These are phyloP conservation scores for Siniperca scherzeri DNA, from an alignment of 2,797 vertebrate species.

Conservation along the genomic window DNA sequence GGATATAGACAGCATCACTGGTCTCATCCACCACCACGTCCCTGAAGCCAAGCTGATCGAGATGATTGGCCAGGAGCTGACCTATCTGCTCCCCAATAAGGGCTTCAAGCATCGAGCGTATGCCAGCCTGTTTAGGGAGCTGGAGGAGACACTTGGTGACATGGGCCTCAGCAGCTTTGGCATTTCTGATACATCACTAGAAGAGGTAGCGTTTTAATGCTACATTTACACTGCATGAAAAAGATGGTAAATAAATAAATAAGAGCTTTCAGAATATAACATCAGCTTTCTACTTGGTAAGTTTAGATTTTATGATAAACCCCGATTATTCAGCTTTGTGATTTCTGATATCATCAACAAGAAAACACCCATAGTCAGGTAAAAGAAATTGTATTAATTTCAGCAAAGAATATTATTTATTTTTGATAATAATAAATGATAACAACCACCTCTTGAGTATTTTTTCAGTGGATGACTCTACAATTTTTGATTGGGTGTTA, in stretches of 20 bases:
- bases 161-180: conserved; percentile 98
- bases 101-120: conserved; percentile 96
- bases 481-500: neutral
- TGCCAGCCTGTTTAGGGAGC: conserved; percentile 95
- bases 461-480: neutral
- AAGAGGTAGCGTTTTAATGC: conserved; percentile 88
- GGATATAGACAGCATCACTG: conserved; percentile 88
- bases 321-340: neutral
- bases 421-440: neutral
- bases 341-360: neutral
- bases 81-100: conserved; percentile 95
- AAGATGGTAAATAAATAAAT: neutral
- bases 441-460: neutral
- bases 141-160: conserved; percentile 94
- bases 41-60: conserved; percentile 96
- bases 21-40: conserved; percentile 93
- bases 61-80: conserved; percentile 94
- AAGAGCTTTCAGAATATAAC: neutral
- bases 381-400: neutral
- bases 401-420: neutral
- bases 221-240: neutral
- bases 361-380: neutral
- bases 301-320: neutral
- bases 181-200: conserved; percentile 96
- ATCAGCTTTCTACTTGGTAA: neutral